These are phyloP conservation scores for Pongo abelii DNA, from an alignment of 2,113 vertebrate species.

Conservation along the genomic window DNA sequence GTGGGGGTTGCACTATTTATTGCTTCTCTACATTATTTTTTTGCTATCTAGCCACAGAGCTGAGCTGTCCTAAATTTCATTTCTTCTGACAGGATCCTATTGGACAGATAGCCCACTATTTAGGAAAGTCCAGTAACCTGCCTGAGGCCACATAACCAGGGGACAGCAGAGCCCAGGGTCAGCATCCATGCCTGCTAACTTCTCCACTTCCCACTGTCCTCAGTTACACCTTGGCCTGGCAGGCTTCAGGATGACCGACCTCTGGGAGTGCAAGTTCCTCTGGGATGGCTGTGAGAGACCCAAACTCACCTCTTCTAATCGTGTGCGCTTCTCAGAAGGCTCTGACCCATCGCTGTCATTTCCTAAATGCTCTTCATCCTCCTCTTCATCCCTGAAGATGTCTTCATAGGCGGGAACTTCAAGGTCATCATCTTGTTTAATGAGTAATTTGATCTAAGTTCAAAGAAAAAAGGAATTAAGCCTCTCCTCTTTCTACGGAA, in stretches of 20 bases:
- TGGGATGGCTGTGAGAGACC: background rate
- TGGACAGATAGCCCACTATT: background rate
- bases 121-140: background rate
- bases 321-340: slow-evolving; percentile 93
- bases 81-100: background rate
- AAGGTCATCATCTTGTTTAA: slow-evolving; percentile 96
- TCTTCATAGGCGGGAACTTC: slow-evolving; percentile 94
- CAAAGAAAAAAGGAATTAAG: background rate
- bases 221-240: background rate
- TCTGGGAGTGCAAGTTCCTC: background rate
- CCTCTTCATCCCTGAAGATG: slow-evolving; percentile 94
- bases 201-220: background rate
- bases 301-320: slow-evolving; percentile 91
- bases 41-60: background rate
- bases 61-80: background rate
- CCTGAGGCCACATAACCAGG: background rate
- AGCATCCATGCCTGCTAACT: background rate
- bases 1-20: background rate
- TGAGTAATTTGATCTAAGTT: slow-evolving; percentile 93
- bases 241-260: background rate
- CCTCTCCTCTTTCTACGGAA: background rate
- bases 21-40: background rate
- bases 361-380: slow-evolving; percentile 88
- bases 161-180: background rate
- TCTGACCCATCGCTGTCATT: slow-evolving; percentile 90